These are phyloP conservation scores for Cyprinus carpio DNA, from an alignment of 2,113 vertebrate genomes.

Conservation along the genomic window DNA sequence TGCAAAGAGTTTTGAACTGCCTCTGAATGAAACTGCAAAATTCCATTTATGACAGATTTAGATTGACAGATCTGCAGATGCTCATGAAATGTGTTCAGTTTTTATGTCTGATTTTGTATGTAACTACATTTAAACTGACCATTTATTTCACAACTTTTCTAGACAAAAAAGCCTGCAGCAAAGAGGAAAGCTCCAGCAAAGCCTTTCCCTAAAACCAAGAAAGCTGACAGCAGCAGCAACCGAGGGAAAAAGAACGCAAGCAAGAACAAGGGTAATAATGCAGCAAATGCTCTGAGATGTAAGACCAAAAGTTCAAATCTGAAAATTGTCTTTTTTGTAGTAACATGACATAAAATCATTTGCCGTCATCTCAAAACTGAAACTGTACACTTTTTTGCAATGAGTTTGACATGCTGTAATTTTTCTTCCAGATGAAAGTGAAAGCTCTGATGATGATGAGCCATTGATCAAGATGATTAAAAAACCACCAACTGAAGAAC, in stretches of 20 bases:
- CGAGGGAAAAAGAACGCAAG: conserved; percentile 82
- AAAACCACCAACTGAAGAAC: conserved; percentile 86
- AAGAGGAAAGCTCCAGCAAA: conserved; percentile 73
- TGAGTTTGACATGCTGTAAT: background rate
- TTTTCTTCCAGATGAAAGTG: conserved; percentile 70
- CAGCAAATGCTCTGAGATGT: background rate
- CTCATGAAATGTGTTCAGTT: background rate
- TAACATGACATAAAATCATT: background rate
- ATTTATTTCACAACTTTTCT: conserved; percentile 23
- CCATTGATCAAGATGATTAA: conserved; percentile 92
- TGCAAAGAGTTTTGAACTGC: background rate
- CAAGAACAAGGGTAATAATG: conserved; percentile 80
- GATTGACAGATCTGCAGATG: background rate
- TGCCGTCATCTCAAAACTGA: background rate
- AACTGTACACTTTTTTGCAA: background rate
- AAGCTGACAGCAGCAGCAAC: conserved; percentile 91
- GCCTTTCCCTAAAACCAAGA: conserved; percentile 85
- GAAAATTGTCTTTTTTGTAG: background rate
- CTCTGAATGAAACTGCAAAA: background rate
- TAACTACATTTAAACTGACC: background rate
- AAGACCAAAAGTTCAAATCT: background rate
- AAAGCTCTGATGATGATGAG: conserved; percentile 92
- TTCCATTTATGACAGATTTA: background rate
- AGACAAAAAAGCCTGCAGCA: conserved; percentile 83
- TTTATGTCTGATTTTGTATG: background rate